Percentiles rank a stretch among this genome's conserved stretches.
Evolutionary conservation across 1,140 invertebrate genomes (phyloP).

Genomic region (Bicyclus anynana): DNA sequence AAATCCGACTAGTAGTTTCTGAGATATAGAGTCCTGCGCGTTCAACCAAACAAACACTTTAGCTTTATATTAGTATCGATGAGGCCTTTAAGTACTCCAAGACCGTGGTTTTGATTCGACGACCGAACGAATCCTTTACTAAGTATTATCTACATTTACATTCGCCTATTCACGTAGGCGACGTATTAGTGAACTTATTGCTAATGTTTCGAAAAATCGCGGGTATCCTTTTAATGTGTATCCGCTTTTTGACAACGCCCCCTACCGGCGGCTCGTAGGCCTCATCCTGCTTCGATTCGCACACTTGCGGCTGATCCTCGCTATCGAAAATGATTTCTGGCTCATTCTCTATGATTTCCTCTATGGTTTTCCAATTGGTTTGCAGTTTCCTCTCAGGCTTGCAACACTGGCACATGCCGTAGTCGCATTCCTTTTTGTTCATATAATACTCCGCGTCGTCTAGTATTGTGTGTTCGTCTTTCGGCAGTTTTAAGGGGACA

Average conservation of each 20-base stretch:
- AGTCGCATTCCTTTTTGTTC: conserved; percentile 65
- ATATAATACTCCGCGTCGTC: conserved; percentile 62
- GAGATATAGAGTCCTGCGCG: too few relatives aligned
- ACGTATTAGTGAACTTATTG: conserved; percentile 43
- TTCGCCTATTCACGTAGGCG: conserved; percentile 25
- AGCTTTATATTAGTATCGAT: too few relatives aligned
- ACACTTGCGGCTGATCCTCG: conserved; percentile 55
- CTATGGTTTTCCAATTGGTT: conserved; percentile 63
- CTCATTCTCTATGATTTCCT: conserved; percentile 69
- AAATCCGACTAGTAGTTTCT: too few relatives aligned
- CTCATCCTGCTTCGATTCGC: conserved; percentile 31
- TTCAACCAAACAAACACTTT: too few relatives aligned
- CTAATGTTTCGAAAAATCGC: conserved; percentile 46
- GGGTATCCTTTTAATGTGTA: conserved; percentile 40
- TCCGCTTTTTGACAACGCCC: conserved; percentile 26
- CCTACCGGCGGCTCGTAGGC: conserved; percentile 2
- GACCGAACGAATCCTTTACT: too few relatives aligned
- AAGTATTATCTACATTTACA: too few relatives aligned
- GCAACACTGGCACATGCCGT: conserved; percentile 63
- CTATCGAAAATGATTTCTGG: conserved; percentile 69
- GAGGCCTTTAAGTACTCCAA: too few relatives aligned
- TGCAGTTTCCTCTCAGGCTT: conserved; percentile 43
- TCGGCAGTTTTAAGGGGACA: conserved; percentile 37
- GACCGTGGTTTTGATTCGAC: too few relatives aligned
- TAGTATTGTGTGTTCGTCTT: conserved; percentile 57